Evolutionary conservation across 2,888 invertebrate species (phyloP), one percentile per base, ranked within the genome.

Genomic region (Vandiemenella viatica): DNA sequence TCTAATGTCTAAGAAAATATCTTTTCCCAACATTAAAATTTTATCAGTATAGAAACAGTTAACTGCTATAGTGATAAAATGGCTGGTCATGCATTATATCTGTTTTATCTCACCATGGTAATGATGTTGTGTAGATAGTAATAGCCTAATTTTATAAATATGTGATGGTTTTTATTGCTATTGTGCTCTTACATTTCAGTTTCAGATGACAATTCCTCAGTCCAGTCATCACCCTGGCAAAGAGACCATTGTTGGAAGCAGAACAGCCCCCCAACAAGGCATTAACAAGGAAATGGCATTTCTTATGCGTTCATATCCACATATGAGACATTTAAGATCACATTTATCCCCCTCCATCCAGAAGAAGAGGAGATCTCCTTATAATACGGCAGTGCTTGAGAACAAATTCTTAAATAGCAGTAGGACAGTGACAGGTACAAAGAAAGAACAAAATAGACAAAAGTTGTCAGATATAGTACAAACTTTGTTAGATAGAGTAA

Each of bases 211-310:
- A 89, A 87, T 70, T 86, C 85, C 63, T 89, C 88, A 56, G 77
- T 89, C 64, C 87, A 88, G 67, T 88, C 88, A 58, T 89, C 88
- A 61, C 89, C 88, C 53, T 88, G 88, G 85, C 85, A 87, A 69
- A 77, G 88, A 59, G 88, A 89, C 68, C 87, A 87, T 69, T 83
- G 83, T 64, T 89, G 88, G 86, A 88, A 88, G 67, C 88, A 88
- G 67, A 71, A 79, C 55, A n/a, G n/a, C 77, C 57, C 88, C 88
- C 50, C 77, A 80, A 59, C 77, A 77, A 56, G 78, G 81, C 65
- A 71, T 80, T 56, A 80, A 83, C 63, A 79, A 77, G 63, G 81
- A 83, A 69, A 72, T 85, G 70, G 75, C 55, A 17, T 56, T 57
- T 46, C 20, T 52, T 43, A 58, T 57, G 58, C 53, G 48, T 18